Conservation (phyloP, 1,140 invertebrate genomes). For the Tetraneura akinire region DNA sequence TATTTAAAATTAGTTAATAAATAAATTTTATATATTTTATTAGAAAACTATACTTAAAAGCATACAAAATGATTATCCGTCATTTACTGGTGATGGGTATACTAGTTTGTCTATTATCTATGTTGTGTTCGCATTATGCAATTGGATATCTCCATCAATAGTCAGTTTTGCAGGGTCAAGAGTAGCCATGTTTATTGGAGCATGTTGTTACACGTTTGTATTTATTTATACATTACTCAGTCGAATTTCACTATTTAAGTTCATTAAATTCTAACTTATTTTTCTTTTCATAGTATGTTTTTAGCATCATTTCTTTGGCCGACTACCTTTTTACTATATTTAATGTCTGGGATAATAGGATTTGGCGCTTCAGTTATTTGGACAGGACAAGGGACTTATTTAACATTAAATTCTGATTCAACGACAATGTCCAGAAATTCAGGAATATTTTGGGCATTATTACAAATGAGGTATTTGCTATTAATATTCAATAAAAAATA, state of each 20-base stretch:
- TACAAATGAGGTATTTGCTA: constrained; percentile 11
- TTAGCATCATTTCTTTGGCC: constrained; percentile 83
- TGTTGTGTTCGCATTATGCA: constrained; percentile 80
- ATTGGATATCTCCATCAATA: constrained; percentile 90
- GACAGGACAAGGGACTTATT: constrained; percentile 91
- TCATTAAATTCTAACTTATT: neutral
- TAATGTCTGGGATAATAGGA: constrained; percentile 81
- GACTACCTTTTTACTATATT: constrained; percentile 77
- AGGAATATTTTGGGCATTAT: constrained; percentile 87
- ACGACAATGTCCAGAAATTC: constrained; percentile 90
- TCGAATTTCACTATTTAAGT: neutral
- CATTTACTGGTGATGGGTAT: constrained; percentile 83
- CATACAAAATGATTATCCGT: constrained; percentile 72
- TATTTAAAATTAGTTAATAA: no score
- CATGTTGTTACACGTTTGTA: constrained; percentile 70
- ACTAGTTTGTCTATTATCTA: constrained; percentile 89
- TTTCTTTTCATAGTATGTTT: constrained; percentile 73
- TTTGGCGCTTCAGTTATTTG: constrained; percentile 85
- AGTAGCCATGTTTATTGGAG: constrained; percentile 81
- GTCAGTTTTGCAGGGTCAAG: constrained; percentile 81
- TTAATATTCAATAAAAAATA: no score
- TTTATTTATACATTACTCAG: neutral
- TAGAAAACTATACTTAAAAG: constrained; percentile 89
- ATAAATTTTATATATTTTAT: constrained; percentile 55
- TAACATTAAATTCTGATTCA: constrained; percentile 84